Evolutionary conservation across 2,797 vertebrate species (phyloP).

Genomic region (Bradypodion ventrale): DNA sequence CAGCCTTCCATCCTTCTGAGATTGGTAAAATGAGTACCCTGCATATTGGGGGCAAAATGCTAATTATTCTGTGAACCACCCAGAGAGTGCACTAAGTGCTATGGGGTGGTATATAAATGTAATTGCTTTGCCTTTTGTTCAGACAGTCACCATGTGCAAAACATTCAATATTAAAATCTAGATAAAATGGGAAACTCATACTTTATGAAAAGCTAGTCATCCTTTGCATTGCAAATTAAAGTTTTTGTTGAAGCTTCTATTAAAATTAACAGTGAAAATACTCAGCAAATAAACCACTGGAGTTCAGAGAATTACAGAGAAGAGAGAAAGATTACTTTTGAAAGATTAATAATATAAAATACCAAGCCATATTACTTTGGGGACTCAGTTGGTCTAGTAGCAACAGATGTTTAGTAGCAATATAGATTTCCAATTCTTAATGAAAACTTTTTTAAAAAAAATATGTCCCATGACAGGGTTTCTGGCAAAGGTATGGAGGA

Average conservation of each 20-base stretch:
- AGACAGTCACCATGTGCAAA: too few species aligned
- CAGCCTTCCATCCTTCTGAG: too few species aligned
- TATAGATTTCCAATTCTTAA: conserved; percentile 47
- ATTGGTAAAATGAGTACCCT: too few species aligned
- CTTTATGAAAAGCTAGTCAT: conserved; percentile 16
- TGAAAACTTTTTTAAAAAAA: conserved; percentile 28
- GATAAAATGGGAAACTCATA: background rate
- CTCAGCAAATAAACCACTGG: conserved; percentile 26
- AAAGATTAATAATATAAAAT: conserved; percentile 36
- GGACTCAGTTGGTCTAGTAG: conserved; percentile 10
- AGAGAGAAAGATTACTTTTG: conserved; percentile 36
- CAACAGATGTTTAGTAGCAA: conserved; percentile 36
- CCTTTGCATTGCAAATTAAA: background rate
- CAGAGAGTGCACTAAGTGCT: too few species aligned
- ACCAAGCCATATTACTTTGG: conserved; percentile 25
- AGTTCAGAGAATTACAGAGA: conserved; percentile 17
- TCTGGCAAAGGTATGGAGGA: conserved; percentile 30
- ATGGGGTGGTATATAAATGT: too few species aligned
- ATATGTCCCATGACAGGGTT: conserved; percentile 30
- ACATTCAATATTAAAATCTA: conserved; percentile 12
- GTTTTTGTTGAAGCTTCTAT: conserved; percentile 29
- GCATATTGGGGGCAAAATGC: too few species aligned
- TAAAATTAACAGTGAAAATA: conserved; percentile 22
- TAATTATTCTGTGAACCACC: too few species aligned
- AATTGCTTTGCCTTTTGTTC: too few species aligned